These are phyloP conservation scores for Diachasma alloeum DNA, from an alignment of 1,140 invertebrate genomes.

Conservation along the genomic window DNA sequence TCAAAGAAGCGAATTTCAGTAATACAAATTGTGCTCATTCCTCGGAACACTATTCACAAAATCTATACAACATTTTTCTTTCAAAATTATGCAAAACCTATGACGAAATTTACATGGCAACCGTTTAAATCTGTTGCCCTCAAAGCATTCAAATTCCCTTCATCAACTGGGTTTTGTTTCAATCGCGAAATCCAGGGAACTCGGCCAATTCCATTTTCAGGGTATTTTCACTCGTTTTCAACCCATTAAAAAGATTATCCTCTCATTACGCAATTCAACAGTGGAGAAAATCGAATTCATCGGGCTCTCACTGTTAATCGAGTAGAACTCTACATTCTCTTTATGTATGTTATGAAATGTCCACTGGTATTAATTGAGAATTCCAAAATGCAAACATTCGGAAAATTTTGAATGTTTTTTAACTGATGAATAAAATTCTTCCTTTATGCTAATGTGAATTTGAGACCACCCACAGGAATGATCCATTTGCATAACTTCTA, in stretches of 20 bases:
- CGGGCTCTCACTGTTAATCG: no score
- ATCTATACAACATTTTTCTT: not conserved
- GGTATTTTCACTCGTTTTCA: not conserved
- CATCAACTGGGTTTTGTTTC: not conserved
- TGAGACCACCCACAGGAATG: no score
- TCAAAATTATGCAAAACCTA: not conserved
- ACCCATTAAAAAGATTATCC: not conserved
- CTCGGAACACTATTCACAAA: not conserved
- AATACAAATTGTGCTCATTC: not conserved
- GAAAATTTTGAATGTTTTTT: no score
- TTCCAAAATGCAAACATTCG: no score
- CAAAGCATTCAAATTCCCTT: not conserved
- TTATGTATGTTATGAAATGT: no score
- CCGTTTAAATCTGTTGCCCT: not conserved
- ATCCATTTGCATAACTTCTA: no score
- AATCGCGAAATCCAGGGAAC: not conserved
- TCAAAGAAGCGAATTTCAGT: not conserved
- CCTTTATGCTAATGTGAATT: no score
- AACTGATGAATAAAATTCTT: no score
- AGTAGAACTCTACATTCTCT: no score
- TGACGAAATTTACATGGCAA: not conserved
- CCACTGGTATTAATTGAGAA: no score
- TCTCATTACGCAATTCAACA: no score
- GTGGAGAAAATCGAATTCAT: no score
- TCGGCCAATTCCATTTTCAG: not conserved